Conservation (phyloP, 2,888 invertebrate genomes). For the Trissolcus brochymenae region DNA sequence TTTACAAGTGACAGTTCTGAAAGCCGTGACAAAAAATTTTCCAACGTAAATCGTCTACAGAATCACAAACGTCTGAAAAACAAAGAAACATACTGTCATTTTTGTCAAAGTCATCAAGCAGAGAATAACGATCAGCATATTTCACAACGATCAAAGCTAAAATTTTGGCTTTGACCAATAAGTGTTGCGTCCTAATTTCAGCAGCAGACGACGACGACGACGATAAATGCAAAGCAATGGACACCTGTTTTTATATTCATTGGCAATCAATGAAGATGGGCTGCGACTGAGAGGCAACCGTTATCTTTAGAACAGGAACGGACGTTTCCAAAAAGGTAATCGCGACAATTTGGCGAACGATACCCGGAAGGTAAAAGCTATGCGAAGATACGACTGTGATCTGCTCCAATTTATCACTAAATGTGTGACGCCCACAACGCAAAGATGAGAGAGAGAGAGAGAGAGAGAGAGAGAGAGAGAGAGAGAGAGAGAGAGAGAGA, state of each 20-base stretch:
- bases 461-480: slow-evolving; percentile 14
- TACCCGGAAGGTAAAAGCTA: slow-evolving; percentile 71
- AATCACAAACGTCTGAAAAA: slow-evolving; percentile 4
- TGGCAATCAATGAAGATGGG: slow-evolving; percentile 64
- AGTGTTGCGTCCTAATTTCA: slow-evolving; percentile 16
- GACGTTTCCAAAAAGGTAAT: slow-evolving; percentile 68
- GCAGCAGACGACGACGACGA: slow-evolving; percentile 15
- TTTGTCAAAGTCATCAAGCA: slow-evolving; percentile 23
- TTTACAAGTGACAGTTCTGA: too few relatives aligned
- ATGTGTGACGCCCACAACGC: slow-evolving; percentile 67
- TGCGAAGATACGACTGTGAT: slow-evolving; percentile 70
- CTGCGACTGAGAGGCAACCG: slow-evolving; percentile 47
- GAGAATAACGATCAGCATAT: slow-evolving; percentile 29
- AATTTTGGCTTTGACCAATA: slow-evolving; percentile 11
- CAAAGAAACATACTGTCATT: slow-evolving; percentile 24
- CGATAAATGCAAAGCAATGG: slow-evolving; percentile 12
- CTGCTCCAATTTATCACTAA: slow-evolving; percentile 72
- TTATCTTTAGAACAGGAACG: slow-evolving; percentile 72
- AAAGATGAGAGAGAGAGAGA: slow-evolving; percentile 53
- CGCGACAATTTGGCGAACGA: slow-evolving; percentile 70
- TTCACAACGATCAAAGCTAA: slow-evolving; percentile 37
- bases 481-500: slow-evolving; percentile 49
- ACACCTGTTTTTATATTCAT: slow-evolving; percentile 51
- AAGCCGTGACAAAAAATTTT: not conserved
- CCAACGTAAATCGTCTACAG: slow-evolving; percentile 2